phyloP scores from a whole-genome alignment of 1,140 invertebrate genomes.

The Medauroidea extradentata region DNA sequence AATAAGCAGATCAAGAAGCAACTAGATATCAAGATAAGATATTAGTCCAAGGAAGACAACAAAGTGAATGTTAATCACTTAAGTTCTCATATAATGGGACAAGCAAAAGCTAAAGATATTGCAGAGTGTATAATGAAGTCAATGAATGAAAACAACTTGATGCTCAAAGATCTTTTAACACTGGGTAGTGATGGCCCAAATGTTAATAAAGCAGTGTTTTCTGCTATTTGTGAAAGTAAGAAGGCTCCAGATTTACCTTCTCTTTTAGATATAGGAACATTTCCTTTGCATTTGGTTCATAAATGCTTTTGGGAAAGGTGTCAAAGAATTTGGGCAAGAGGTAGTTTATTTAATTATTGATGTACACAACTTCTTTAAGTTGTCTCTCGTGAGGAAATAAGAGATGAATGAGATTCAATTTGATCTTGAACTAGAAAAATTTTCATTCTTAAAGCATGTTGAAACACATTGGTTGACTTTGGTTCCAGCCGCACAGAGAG shows the following conservation, averaged over 20 bases:
- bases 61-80: conserved; percentile 18
- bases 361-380: no score
- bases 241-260: not conserved
- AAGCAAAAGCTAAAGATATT: conserved; percentile 16
- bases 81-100: conserved; percentile 22
- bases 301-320: conserved; percentile 1
- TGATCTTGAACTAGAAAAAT: not conserved
- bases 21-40: conserved; percentile 18
- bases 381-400: not conserved
- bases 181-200: conserved; percentile 27
- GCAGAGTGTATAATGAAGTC: conserved; percentile 13
- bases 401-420: not conserved
- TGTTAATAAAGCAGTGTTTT: conserved; percentile 26
- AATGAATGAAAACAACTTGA: conserved; percentile 12
- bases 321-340: not conserved
- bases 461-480: no score
- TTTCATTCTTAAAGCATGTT: no score
- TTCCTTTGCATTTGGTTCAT: conserved; percentile 9
- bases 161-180: conserved; percentile 14
- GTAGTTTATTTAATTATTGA: not conserved
- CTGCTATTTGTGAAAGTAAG: not conserved
- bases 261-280: conserved; percentile 3
- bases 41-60: conserved; percentile 21
- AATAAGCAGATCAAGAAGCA: conserved; percentile 22
- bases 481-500: no score